These are phyloP conservation scores for Mythimna pallens DNA, from an alignment of 2,888 invertebrate genomes.

Conservation along the genomic window DNA sequence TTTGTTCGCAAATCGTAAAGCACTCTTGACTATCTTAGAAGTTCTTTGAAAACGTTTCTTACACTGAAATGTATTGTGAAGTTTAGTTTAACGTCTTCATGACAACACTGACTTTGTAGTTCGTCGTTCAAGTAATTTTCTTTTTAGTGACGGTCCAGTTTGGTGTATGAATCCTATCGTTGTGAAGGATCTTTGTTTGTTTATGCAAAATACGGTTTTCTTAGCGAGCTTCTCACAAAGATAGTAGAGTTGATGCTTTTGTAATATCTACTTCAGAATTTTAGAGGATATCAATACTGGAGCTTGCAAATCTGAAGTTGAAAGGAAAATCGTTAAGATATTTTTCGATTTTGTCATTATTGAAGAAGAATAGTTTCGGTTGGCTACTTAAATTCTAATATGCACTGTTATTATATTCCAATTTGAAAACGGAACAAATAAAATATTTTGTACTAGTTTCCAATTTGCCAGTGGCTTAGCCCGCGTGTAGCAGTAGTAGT, in stretches of 20 bases:
- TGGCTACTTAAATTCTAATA: not conserved
- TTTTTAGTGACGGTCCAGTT: slow-evolving; percentile 61
- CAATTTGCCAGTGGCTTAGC: too few relatives aligned
- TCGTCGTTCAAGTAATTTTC: slow-evolving; percentile 67
- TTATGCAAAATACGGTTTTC: slow-evolving; percentile 51
- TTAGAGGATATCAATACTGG: slow-evolving; percentile 21
- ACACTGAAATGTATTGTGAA: slow-evolving; percentile 77
- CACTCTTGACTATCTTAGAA: slow-evolving; percentile 77
- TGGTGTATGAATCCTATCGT: slow-evolving; percentile 60
- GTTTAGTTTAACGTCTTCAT: slow-evolving; percentile 75
- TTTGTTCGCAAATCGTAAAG: slow-evolving; percentile 86
- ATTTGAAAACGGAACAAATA: not conserved
- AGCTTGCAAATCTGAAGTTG: slow-evolving; percentile 11
- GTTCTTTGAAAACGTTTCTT: slow-evolving; percentile 81
- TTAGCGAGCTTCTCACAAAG: slow-evolving; percentile 16
- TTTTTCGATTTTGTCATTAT: not conserved
- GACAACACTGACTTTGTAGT: slow-evolving; percentile 68
- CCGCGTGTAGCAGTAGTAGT: not conserved
- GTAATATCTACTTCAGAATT: slow-evolving; percentile 23
- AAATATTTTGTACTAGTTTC: not conserved
- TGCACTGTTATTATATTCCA: not conserved
- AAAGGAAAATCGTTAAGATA: not conserved
- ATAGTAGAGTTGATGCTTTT: slow-evolving; percentile 29
- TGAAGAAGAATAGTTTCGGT: not conserved
- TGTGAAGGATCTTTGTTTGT: slow-evolving; percentile 54